Evolutionary conservation across 2,797 vertebrate species (phyloP).

Genomic region (Pseudocheirus occidentalis): DNA sequence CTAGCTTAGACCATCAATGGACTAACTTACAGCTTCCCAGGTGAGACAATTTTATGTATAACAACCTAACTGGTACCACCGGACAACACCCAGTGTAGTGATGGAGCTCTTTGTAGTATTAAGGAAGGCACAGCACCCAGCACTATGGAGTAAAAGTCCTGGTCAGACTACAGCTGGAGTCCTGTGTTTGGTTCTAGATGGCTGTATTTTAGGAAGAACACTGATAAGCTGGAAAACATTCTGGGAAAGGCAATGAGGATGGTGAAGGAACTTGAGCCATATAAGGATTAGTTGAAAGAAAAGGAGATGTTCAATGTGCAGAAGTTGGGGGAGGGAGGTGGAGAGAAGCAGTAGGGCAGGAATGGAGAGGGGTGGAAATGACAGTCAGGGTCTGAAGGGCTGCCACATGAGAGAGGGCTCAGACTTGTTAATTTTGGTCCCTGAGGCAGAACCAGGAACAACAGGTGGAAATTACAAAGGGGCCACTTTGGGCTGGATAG

Average conservation of each 20-base stretch:
- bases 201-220: neutral
- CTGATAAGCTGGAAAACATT: neutral
- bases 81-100: neutral
- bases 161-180: neutral
- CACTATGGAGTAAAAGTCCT: neutral
- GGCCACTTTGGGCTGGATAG: neutral
- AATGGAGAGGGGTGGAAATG: neutral
- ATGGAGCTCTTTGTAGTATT: neutral
- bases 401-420: neutral
- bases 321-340: neutral
- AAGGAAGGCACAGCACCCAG: neutral
- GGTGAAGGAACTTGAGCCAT: neutral
- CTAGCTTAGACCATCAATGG: neutral
- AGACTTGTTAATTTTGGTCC: neutral
- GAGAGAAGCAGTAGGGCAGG: neutral
- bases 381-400: neutral
- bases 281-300: neutral
- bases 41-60: neutral
- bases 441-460: neutral
- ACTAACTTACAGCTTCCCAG: neutral
- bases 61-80: neutral
- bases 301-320: neutral
- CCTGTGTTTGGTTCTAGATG: neutral
- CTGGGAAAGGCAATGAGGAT: neutral
- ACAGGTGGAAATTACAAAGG: neutral